These are phyloP conservation scores for Drosophila birchii DNA, from an alignment of 2,888 invertebrate genomes.

Conservation along the genomic window DNA sequence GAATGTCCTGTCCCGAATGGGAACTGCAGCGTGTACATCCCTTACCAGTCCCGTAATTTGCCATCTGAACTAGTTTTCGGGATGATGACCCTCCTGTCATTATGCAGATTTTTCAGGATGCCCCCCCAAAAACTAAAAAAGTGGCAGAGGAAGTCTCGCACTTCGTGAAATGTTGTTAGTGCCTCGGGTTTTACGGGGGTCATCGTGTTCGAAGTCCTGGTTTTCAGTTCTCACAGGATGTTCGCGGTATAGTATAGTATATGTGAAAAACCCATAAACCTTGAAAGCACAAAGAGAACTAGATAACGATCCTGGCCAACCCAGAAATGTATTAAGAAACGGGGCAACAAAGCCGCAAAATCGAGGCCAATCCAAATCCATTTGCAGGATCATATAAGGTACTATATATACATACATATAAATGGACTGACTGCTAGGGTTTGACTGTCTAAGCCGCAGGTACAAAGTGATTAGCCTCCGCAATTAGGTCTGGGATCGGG, in stretches of 20 bases:
- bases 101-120: slow-evolving; percentile 65
- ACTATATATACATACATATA: not conserved
- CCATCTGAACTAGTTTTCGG: slow-evolving; percentile 71
- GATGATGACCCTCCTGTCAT: slow-evolving; percentile 54
- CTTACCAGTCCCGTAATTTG: slow-evolving; percentile 77
- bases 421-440: slow-evolving; percentile 54
- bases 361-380: slow-evolving; percentile 66
- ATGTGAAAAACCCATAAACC: slow-evolving; percentile 56
- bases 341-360: slow-evolving; percentile 69
- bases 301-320: slow-evolving; percentile 68
- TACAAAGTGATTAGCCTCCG: slow-evolving; percentile 77
- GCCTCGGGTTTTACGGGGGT: slow-evolving; percentile 46
- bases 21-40: slow-evolving; percentile 69
- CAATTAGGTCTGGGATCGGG: slow-evolving; percentile 62
- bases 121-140: slow-evolving; percentile 29
- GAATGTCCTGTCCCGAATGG: slow-evolving; percentile 69
- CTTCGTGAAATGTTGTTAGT: slow-evolving; percentile 38
- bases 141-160: slow-evolving; percentile 20
- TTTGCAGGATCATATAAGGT: slow-evolving; percentile 56
- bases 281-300: slow-evolving; percentile 69
- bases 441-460: slow-evolving; percentile 78
- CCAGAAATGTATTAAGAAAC: slow-evolving; percentile 56
- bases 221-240: slow-evolving; percentile 71
- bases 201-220: slow-evolving; percentile 55
- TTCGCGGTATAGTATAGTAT: slow-evolving; percentile 45